Evolutionary conservation across 2,888 invertebrate species (phyloP).

Genomic region (Cinara cedri): DNA sequence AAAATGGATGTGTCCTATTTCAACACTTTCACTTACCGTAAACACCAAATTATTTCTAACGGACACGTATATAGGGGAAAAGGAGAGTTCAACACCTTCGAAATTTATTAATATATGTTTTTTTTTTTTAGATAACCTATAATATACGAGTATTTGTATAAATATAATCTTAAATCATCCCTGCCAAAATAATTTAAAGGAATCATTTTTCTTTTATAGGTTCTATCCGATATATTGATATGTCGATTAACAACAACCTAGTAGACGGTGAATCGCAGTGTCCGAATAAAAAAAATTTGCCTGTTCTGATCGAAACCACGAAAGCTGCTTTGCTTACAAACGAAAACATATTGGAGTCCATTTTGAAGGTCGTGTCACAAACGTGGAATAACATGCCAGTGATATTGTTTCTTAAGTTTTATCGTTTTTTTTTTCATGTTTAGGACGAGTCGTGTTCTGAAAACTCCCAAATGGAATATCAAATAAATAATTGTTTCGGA

Average conservation of each 20-base stretch:
- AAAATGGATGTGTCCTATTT: too few species aligned
- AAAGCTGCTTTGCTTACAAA: neutral
- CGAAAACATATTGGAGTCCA: neutral
- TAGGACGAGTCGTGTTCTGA: neutral
- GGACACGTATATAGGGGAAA: too few species aligned
- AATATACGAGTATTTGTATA: too few species aligned
- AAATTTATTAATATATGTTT: too few species aligned
- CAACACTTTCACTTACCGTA: too few species aligned
- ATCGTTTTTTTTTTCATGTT: neutral
- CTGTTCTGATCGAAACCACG: neutral
- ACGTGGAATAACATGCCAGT: too few species aligned
- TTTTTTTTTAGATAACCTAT: too few species aligned
- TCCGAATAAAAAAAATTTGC: neutral
- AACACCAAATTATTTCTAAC: too few species aligned
- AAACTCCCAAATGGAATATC: neutral
- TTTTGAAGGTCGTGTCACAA: conserved; percentile 14
- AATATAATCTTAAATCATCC: too few species aligned
- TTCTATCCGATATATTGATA: neutral
- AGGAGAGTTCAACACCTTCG: too few species aligned
- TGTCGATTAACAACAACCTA: neutral
- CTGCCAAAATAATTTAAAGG: too few species aligned
- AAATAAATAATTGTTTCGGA: conserved; percentile 25
- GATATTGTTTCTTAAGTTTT: neutral
- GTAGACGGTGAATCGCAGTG: neutral
- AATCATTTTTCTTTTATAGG: neutral